These are phyloP conservation scores for Eublepharis macularius DNA, from an alignment of 2,113 vertebrate genomes.

Conservation along the genomic window DNA sequence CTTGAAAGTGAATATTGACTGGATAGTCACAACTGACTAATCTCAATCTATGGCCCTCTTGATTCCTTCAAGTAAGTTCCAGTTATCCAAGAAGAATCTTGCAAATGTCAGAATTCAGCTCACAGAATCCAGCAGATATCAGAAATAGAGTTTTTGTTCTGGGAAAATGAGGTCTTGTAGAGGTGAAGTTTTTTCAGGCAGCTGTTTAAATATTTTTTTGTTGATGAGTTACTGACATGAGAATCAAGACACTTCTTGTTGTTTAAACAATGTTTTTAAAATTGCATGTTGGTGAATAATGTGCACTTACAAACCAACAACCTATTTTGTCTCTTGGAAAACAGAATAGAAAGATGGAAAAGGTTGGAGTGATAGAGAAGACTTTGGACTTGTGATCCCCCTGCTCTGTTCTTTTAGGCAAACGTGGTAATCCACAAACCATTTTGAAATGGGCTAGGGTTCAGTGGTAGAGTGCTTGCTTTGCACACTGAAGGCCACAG, in stretches of 20 bases:
- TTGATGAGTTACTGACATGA: neutral
- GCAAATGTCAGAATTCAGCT: neutral
- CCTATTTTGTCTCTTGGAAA: neutral
- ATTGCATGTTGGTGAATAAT: neutral
- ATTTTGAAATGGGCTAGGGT: neutral
- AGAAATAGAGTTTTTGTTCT: neutral
- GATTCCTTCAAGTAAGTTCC: neutral
- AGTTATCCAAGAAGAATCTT: neutral
- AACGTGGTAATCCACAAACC: neutral
- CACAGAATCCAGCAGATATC: neutral
- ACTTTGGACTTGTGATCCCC: neutral
- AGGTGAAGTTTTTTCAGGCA: neutral
- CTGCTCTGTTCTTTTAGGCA: neutral
- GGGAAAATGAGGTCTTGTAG: neutral
- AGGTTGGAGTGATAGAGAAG: neutral
- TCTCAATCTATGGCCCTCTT: neutral
- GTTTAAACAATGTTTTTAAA: neutral
- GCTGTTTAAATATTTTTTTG: neutral
- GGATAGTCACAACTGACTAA: neutral
- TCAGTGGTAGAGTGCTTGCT: neutral
- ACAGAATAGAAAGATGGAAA: neutral
- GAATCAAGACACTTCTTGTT: neutral
- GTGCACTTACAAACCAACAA: neutral
- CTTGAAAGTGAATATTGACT: neutral
- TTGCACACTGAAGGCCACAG: neutral